Conservation (phyloP, 2,113 vertebrate genomes). For the Ascaphus truei region DNA sequence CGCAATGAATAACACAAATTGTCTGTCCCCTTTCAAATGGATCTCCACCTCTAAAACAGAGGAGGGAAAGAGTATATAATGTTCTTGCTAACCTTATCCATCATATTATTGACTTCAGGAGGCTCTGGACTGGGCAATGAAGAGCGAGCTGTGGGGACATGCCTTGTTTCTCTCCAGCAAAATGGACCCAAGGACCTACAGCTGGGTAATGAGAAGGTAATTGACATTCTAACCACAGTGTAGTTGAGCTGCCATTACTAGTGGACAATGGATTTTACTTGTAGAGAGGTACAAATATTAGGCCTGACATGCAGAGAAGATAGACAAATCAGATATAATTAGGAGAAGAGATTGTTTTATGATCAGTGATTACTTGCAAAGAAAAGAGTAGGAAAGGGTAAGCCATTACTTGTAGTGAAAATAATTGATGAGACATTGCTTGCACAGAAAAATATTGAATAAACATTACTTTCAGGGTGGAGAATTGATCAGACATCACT, state of each 20-base stretch:
- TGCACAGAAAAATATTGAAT: conserved; percentile 18
- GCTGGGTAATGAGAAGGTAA: conserved; percentile 77
- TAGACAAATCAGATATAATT: background rate
- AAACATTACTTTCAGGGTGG: background rate
- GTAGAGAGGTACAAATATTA: background rate
- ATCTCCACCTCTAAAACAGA: too few species aligned
- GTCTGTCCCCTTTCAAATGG: too few species aligned
- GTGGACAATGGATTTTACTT: background rate
- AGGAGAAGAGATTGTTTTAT: background rate
- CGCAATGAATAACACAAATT: too few species aligned
- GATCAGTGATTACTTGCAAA: background rate
- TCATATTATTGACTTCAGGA: conserved; percentile 61
- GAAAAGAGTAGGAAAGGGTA: background rate
- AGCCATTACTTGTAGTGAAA: background rate
- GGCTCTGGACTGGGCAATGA: conserved; percentile 86
- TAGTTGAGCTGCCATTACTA: background rate
- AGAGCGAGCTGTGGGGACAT: conserved; percentile 83
- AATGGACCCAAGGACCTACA: conserved; percentile 85
- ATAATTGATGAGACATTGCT: conserved; percentile 20
- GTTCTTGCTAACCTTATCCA: background rate
- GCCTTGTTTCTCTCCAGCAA: conserved; percentile 90
- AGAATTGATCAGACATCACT: conserved; percentile 14
- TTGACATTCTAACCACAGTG: background rate
- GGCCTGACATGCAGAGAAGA: background rate
- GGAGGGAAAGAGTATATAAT: too few species aligned